Percentiles rank a stretch among this genome's conserved stretches.
These are phyloP conservation scores for Nanorana parkeri DNA, from an alignment of 2,113 vertebrate species.

Conservation along the genomic window DNA sequence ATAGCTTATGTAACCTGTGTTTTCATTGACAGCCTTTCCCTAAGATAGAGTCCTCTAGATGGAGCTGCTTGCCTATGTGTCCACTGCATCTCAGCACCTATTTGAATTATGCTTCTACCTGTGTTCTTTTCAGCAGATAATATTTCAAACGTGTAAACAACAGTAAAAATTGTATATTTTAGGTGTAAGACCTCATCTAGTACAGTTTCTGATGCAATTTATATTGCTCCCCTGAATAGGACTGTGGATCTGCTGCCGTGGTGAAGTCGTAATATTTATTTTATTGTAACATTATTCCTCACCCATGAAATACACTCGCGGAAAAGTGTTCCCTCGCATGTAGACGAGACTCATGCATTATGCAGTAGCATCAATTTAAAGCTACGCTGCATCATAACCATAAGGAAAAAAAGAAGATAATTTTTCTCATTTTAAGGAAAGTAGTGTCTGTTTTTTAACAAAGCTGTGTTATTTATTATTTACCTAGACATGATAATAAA, in stretches of 20 bases:
- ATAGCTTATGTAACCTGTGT: not conserved
- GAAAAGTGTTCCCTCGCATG: conserved; percentile 51
- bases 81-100: not conserved
- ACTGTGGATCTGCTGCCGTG: conserved; percentile 47
- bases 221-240: conserved; percentile 55
- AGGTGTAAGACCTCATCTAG: conserved; percentile 54
- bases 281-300: conserved; percentile 56
- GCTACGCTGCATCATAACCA: conserved; percentile 40
- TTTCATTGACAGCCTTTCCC: not conserved
- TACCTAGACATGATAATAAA: not conserved
- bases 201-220: conserved; percentile 53
- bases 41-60: conserved; percentile 45
- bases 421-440: conserved; percentile 37
- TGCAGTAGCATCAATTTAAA: conserved; percentile 48
- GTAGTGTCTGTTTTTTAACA: conserved; percentile 9
- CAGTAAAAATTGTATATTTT: conserved; percentile 58
- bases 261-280: conserved; percentile 55
- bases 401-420: conserved; percentile 16
- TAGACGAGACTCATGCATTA: conserved; percentile 46
- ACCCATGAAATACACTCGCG: conserved; percentile 50
- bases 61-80: conserved; percentile 34
- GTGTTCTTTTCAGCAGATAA: conserved; percentile 40
- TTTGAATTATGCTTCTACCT: conserved; percentile 47
- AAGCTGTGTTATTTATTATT: conserved; percentile 22
- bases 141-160: conserved; percentile 51